Base-by-base conservation (phyloP, 2,797 vertebrate genomes). In the Florisuga fusca region DNA sequence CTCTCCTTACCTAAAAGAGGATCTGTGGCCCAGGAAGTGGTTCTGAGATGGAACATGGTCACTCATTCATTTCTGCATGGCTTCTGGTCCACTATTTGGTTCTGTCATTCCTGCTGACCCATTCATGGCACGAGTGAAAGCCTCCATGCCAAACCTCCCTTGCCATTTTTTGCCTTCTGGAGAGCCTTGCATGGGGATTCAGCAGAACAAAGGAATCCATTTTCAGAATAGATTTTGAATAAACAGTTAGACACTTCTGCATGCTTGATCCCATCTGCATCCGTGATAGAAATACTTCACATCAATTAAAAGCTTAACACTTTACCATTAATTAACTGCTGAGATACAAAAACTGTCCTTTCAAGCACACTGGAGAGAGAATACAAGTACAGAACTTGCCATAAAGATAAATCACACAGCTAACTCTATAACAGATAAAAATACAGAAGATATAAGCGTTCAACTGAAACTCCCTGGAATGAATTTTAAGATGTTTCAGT, bases 401-500 rank as follows among this genome's bases (percentile, higher is more conserved):
- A 84, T 23, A 76, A 81, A 86, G 75, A 75, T 78, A 91, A 93
- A 89, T 75, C 85, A 76, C 71, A 69, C 41, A 82, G 14, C 31
- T 75, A 45, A 64, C 55, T 90, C 0, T 0, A 45, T 61, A 74
- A n/a, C 79, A 13, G 17, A 57, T 88, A 54, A 89, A 83, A 95
- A 81, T n/a, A 53, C n/a, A 79, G 63, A 66, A 6, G 25, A 72
- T 82, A 75, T 84, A 76, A 14, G 0, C 57, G 53, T 64, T 94
- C 19, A 77, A 15, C 33, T 74, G 61, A 90, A 94, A 91, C 43
- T 73, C 87, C 33, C 31, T 33, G 59, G 63, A 92, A 94, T 57
- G 33, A 89, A 85, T 76, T 86, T 75, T 71, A 87, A 95, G 81
- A 38, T 68, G 45, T 93, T 96, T 87, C 89, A 83, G 48, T 26